Conservation (phyloP, 1,140 invertebrate species). For the Dendrolimus kikuchii region DNA sequence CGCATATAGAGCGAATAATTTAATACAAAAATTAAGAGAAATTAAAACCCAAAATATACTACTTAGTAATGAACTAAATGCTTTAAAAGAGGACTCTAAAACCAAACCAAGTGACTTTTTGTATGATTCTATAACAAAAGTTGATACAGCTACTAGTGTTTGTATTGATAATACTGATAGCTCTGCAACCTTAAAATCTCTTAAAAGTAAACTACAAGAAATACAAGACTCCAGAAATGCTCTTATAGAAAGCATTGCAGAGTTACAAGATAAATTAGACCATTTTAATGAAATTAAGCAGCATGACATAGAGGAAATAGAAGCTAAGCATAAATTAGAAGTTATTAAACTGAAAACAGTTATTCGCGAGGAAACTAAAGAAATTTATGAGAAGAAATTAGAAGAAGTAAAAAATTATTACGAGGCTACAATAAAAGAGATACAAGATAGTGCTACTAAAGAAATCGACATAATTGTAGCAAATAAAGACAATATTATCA, state of each 20-base stretch:
- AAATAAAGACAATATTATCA: constrained; percentile 23
- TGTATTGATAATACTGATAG: constrained; percentile 23
- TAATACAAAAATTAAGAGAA: constrained; percentile 46
- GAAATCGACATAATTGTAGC: constrained; percentile 23
- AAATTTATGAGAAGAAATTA: constrained; percentile 36
- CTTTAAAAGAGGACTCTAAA: constrained; percentile 18
- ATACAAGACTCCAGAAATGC: constrained; percentile 32
- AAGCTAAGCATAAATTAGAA: constrained; percentile 43
- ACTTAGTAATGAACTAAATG: constrained; percentile 35
- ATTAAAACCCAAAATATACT: constrained; percentile 53
- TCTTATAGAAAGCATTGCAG: constrained; percentile 34
- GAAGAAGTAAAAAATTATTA: constrained; percentile 29
- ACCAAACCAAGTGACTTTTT: constrained; percentile 9
- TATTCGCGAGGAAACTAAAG: constrained; percentile 28
- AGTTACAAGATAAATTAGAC: constrained; percentile 38
- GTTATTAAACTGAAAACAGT: constrained; percentile 31
- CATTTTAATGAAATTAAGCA: constrained; percentile 34
- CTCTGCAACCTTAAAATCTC: constrained; percentile 21
- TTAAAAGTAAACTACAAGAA: constrained; percentile 43
- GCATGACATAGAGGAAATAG: constrained; percentile 41
- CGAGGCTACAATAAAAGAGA: constrained; percentile 29
- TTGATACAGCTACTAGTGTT: constrained; percentile 30
- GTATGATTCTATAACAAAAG: constrained; percentile 21
- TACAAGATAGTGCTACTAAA: constrained; percentile 18
- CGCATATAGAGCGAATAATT: constrained; percentile 35